Conservation (phyloP, 2,797 vertebrate species). For the Pelodytes ibericus region DNA sequence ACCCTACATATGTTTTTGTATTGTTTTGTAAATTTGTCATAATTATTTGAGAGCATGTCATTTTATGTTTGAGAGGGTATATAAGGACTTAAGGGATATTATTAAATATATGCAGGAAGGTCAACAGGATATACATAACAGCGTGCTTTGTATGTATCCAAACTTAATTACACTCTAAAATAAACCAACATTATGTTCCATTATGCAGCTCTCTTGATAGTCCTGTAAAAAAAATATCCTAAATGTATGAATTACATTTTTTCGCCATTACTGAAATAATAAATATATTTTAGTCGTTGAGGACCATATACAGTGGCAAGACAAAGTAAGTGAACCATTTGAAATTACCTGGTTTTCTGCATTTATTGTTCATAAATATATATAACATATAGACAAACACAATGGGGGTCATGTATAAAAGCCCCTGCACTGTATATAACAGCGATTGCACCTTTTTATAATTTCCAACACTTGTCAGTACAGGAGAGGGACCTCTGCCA, state of each 20-base stretch:
- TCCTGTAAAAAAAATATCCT: neutral
- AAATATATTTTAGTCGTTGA: neutral
- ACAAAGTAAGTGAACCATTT: no score
- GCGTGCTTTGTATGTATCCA: neutral
- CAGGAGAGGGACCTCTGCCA: no score
- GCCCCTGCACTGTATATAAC: no score
- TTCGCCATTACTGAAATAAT: neutral
- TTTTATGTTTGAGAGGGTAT: neutral
- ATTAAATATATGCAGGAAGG: neutral
- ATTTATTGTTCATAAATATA: no score
- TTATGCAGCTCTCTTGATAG: neutral
- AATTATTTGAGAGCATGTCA: neutral
- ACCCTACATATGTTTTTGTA: neutral
- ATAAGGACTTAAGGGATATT: neutral
- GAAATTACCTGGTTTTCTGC: no score
- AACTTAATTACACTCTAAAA: neutral
- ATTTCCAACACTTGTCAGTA: no score
- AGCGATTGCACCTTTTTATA: no score
- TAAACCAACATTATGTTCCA: neutral
- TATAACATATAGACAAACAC: no score
- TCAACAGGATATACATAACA: neutral
- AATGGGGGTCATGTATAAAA: no score
- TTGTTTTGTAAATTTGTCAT: slow-evolving; percentile 58
- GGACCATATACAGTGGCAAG: neutral
- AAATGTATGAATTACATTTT: neutral